These are phyloP conservation scores for Amphiura filiformis DNA, from an alignment of 35 echinoderm and acorn worm genomes.

Conservation along the genomic window DNA sequence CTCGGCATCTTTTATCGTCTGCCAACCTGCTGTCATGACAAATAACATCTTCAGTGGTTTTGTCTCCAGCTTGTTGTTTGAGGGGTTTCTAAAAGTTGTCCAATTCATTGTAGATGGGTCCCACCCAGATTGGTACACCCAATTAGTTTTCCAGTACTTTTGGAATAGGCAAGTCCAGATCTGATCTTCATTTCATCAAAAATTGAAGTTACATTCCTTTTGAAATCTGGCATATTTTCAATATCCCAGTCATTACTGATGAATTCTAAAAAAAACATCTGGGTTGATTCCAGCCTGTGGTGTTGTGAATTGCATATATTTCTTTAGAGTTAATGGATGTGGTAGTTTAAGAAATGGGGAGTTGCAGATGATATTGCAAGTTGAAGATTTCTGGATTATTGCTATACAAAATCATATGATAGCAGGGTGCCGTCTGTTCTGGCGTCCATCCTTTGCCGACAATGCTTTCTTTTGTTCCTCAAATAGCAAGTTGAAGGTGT, in stretches of 20 bases:
- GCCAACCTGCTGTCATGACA: constrained; percentile 27
- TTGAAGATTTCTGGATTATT: constrained; percentile 50
- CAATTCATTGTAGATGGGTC: constrained; percentile 13
- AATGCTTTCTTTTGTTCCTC: constrained; percentile 48
- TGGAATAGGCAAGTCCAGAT: constrained; percentile 18
- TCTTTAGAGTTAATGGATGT: constrained; percentile 34
- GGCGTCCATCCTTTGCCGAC: constrained; percentile 7
- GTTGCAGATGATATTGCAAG: constrained; percentile 39
- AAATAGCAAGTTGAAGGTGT: not conserved
- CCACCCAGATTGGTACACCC: constrained; percentile 28
- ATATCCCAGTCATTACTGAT: constrained; percentile 16
- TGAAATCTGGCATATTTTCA: not conserved
- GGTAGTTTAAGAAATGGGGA: constrained; percentile 51
- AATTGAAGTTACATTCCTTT: constrained; percentile 13
- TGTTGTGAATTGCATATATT: constrained; percentile 44
- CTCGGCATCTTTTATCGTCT: not conserved
- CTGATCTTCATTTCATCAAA: constrained; percentile 47
- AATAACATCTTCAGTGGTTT: constrained; percentile 31
- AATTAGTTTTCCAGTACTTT: not conserved
- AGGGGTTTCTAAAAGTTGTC: not conserved
- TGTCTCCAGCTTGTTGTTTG: not conserved
- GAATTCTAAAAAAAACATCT: not conserved
- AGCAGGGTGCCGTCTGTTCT: constrained; percentile 69
- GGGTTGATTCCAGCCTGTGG: constrained; percentile 15
- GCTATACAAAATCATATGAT: constrained; percentile 61